These are phyloP conservation scores for Pseudopipra pipra DNA, from an alignment of 2,113 vertebrate genomes.

Conservation along the genomic window DNA sequence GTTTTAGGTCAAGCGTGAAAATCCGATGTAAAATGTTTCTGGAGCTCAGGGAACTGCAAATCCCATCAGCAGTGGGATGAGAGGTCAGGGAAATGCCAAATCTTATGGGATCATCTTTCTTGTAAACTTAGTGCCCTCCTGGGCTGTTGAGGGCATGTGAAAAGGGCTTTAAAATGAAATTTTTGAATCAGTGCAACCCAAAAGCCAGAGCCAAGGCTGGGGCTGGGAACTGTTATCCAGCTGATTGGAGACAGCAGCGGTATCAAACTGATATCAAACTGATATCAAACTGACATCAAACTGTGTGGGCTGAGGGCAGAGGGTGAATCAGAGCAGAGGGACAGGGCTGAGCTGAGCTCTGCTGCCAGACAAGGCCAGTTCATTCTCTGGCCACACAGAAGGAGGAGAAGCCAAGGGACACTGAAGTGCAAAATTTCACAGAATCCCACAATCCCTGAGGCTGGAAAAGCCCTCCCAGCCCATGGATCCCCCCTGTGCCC, in stretches of 20 bases:
- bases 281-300: not conserved
- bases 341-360: not conserved
- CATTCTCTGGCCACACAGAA: not conserved
- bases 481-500: rapidly evolving
- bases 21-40: not conserved
- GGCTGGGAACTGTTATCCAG: not conserved
- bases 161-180: not conserved
- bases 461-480: not conserved
- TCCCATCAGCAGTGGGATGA: not conserved
- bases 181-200: not conserved
- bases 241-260: not conserved
- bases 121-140: not conserved
- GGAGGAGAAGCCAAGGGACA: not conserved
- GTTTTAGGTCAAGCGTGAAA: not conserved
- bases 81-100: not conserved
- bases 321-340: not conserved
- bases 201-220: not conserved
- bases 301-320: not conserved
- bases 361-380: not conserved
- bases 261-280: not conserved
- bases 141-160: not conserved
- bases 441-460: not conserved
- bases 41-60: not conserved
- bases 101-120: not conserved
- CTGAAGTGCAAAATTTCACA: not conserved